Evolutionary conservation across 2,797 vertebrate species (phyloP), one percentile per base, ranked within the genome.

Genomic region (Xiphophorus birchmanni): DNA sequence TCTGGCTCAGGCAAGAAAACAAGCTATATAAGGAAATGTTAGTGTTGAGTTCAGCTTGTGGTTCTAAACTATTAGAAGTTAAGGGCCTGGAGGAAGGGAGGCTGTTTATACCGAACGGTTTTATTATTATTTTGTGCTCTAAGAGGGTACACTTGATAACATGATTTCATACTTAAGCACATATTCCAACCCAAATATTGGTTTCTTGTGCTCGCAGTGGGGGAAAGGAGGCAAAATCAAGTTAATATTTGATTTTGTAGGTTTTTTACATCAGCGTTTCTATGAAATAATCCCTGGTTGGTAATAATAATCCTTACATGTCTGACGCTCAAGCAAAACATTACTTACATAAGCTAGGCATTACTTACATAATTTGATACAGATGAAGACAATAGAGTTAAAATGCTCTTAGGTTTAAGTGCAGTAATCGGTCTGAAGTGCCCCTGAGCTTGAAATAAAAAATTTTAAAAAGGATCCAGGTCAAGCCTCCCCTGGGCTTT

Each of bases 1-100:
- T 85, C 71, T 81, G 80, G 80, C 73, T 80, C 77, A 58, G 73
- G 75, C 86, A 81, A 84, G 69, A 85, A 80, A 90, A 65, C 84
- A 67, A 76, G 74, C 94, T 93, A 93, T 95, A 94, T 94, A 94
- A 94, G 94, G 94, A 82, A 63, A 74, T 91, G 87, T 90, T 92
- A 84, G 80, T 86, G 74, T 65, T 45, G 86, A 79, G 77, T 67
- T 77, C 80, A 82, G 78, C 80, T 60, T 72, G 87, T 74, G 84
- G 76, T 77, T 81, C 67, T 73, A 79, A 89, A 90, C 76, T 79
- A 73, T 84, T 78, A 84, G n/a, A 67, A 86, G 84, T 80, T 63
- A 32, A 78, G 72, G 32, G 48, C 85, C 88, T 71, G 77, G 83
- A 81, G 79, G 85, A 52, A 63, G 80, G 47, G 72, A 82, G 73